A percentile compares a stretch with the other conserved stretches of the same genome.
phyloP scores from a whole-genome alignment of 2,888 invertebrate species.

The Bombyx huttoni region DNA sequence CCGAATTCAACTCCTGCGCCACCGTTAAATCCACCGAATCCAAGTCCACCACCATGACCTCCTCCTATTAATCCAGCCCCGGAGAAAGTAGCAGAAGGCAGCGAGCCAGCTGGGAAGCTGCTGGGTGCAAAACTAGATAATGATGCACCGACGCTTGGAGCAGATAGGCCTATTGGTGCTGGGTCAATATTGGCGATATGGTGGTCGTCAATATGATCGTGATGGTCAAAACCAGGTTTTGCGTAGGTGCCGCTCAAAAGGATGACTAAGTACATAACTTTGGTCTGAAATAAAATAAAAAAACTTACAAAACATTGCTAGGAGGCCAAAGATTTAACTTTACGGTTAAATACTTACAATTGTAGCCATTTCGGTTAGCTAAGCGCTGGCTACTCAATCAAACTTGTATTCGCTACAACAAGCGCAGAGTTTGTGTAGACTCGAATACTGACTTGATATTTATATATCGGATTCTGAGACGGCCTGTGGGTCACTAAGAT shows the following conservation, averaged over 20 bases:
- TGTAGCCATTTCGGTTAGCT: conserved; percentile 65
- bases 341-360: conserved; percentile 43
- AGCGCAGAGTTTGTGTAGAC: conserved; percentile 51
- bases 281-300: conserved; percentile 40
- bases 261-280: conserved; percentile 54
- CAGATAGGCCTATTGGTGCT: conserved; percentile 7
- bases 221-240: conserved; percentile 34
- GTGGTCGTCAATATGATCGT: conserved; percentile 10
- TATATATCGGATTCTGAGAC: conserved; percentile 44
- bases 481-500: conserved; percentile 27
- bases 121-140: conserved; percentile 52
- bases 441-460: conserved; percentile 48
- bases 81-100: conserved; percentile 53
- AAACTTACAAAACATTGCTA: not conserved
- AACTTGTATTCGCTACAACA: conserved; percentile 50
- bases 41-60: conserved; percentile 8
- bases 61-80: conserved; percentile 20
- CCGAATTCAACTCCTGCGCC: not conserved
- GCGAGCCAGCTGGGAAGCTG: conserved; percentile 53
- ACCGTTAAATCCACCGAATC: conserved; percentile 4
- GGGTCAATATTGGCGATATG: conserved; percentile 9
- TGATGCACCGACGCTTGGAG: conserved; percentile 12
- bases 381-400: conserved; percentile 58
- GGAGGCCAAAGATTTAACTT: not conserved
- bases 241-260: conserved; percentile 50